These are phyloP conservation scores for Furcifer pardalis DNA, from an alignment of 2,797 vertebrate species.

Conservation along the genomic window DNA sequence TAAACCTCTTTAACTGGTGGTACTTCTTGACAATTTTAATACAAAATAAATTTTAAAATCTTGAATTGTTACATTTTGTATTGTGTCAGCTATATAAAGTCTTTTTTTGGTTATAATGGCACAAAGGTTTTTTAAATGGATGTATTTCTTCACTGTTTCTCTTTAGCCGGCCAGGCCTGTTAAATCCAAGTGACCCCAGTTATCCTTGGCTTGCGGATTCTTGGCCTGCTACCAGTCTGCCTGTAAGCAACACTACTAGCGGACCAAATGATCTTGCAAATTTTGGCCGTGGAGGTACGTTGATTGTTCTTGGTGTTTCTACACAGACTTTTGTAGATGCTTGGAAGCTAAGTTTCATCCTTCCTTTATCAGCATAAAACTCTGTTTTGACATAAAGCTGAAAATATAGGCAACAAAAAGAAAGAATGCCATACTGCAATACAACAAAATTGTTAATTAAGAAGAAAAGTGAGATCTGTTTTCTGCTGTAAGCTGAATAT, in stretches of 20 bases:
- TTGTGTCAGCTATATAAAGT: background rate
- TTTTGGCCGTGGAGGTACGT: conserved; percentile 92
- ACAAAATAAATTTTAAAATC: conserved; percentile 62
- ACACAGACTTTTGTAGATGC: accelerated
- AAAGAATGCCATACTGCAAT: background rate
- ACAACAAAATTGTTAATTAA: background rate
- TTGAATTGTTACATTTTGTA: conserved; percentile 33
- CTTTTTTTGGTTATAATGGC: conserved; percentile 18
- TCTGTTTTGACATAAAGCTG: background rate
- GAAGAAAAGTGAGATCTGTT: background rate
- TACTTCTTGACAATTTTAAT: conserved; percentile 64
- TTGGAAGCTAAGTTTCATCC: background rate
- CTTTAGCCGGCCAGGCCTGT: conserved; percentile 90
- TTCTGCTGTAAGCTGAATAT: background rate
- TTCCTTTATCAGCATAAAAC: background rate
- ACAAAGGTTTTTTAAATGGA: conserved; percentile 10
- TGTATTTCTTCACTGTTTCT: conserved; percentile 44
- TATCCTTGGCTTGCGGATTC: conserved; percentile 99
- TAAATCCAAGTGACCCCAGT: conserved; percentile 91
- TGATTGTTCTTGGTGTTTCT: conserved; percentile 18
- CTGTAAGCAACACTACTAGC: conserved; percentile 91
- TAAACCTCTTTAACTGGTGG: conserved; percentile 62
- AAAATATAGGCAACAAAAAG: background rate
- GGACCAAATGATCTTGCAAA: conserved; percentile 94
- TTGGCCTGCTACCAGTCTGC: conserved; percentile 95